Percentiles rank a stretch among this genome's conserved stretches.
phyloP scores from a whole-genome alignment of 2,888 invertebrate species.

The Caenorhabditis macrosperma region DNA sequence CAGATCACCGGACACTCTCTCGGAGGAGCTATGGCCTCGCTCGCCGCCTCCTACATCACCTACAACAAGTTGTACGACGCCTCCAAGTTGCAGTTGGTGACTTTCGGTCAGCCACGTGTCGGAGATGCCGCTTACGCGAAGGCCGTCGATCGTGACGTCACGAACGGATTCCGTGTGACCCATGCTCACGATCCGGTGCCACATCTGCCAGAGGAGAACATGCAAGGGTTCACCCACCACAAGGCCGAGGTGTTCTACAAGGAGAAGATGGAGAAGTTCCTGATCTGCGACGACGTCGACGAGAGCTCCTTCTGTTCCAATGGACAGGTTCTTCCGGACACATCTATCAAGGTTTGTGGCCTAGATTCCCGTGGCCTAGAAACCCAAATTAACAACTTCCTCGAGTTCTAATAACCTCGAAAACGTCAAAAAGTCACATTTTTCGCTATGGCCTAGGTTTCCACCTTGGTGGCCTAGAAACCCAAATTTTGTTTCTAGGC shows the following conservation, averaged over 20 bases:
- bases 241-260: constrained; percentile 72
- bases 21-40: constrained; percentile 72
- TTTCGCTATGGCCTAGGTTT: not conserved
- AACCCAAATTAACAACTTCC: not conserved
- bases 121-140: constrained; percentile 67
- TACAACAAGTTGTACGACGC: constrained; percentile 61
- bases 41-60: constrained; percentile 67
- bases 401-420: no score
- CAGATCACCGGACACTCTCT: constrained; percentile 69
- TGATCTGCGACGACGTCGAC: constrained; percentile 66
- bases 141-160: constrained; percentile 65
- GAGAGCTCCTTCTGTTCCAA: constrained; percentile 70
- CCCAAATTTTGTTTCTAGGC: no score
- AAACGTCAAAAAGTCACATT: no score
- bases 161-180: constrained; percentile 65
- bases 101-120: constrained; percentile 73
- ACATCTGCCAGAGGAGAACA: constrained; percentile 66
- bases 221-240: constrained; percentile 70
- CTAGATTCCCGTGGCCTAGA: not conserved
- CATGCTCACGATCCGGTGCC: constrained; percentile 70
- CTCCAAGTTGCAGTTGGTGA: constrained; percentile 60
- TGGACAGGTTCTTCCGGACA: constrained; percentile 63
- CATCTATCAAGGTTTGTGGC: constrained; percentile 47
- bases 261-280: constrained; percentile 66
- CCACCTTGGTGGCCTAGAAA: not conserved